Evolutionary conservation across 2,888 invertebrate species (phyloP).

Genomic region (Erpobdella octoculata): DNA sequence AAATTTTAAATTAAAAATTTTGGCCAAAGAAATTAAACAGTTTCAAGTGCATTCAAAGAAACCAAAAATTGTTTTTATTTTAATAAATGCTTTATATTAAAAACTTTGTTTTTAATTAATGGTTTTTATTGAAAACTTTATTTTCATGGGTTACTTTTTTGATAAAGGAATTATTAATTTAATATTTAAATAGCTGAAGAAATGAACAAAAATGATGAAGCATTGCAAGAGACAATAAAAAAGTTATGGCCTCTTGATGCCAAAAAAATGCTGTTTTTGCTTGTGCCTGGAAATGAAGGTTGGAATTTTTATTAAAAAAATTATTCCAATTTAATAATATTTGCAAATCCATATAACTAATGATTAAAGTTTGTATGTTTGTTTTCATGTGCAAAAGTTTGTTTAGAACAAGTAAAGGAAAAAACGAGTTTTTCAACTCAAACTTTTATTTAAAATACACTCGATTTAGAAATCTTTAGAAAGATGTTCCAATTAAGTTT

Average conservation of each 20-base stretch:
- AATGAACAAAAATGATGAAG: slow-evolving; percentile 97
- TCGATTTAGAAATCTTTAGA: no score
- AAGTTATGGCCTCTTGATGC: slow-evolving; percentile 98
- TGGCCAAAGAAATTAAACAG: no score
- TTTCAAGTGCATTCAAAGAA: no score
- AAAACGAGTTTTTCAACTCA: no score
- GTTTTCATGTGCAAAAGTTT: no score
- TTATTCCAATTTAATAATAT: not conserved
- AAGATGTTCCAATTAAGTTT: no score
- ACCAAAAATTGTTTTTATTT: no score
- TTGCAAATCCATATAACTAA: not conserved
- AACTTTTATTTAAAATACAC: no score
- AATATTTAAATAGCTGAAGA: slow-evolving; percentile 71
- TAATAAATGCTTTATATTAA: no score
- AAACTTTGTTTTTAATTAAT: not conserved
- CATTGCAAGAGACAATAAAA: slow-evolving; percentile 83
- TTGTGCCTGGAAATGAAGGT: slow-evolving; percentile 78
- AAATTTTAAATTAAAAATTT: no score
- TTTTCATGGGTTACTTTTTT: not conserved
- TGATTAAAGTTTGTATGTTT: not conserved
- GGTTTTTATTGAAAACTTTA: not conserved
- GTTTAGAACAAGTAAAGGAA: no score
- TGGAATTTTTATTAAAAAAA: not conserved
- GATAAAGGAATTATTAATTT: no score
- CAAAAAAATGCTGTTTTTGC: slow-evolving; percentile 86